Evolutionary conservation across 2,888 invertebrate genomes (phyloP).

Genomic region (Scaptomyza parva): DNA sequence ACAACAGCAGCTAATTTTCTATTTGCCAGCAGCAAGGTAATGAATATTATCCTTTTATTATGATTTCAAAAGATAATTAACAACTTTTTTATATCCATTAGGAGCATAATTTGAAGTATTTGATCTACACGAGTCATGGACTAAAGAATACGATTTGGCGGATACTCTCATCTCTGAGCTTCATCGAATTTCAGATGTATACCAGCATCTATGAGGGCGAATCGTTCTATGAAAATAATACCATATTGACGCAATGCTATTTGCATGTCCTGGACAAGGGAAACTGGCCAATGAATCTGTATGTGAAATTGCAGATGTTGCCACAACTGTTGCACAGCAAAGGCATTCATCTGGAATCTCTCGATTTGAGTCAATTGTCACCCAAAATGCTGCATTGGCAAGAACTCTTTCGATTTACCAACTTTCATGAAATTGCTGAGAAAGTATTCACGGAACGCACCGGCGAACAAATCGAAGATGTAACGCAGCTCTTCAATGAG

Average conservation of each 20-base stretch:
- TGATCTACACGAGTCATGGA: constrained; percentile 50
- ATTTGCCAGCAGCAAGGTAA: constrained; percentile 30
- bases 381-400: constrained; percentile 60
- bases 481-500: constrained; percentile 21
- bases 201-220: constrained; percentile 42
- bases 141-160: constrained; percentile 50
- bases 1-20: constrained; percentile 25
- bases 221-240: constrained; percentile 24
- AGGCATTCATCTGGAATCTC: constrained; percentile 30
- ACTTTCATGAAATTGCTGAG: constrained; percentile 52
- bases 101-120: constrained; percentile 52
- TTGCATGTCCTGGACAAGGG: constrained; percentile 43
- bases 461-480: not conserved
- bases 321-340: constrained; percentile 48
- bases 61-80: not conserved
- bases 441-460: constrained; percentile 25
- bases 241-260: constrained; percentile 23
- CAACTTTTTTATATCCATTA: constrained; percentile 12
- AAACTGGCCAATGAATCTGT: constrained; percentile 58
- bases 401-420: constrained; percentile 41
- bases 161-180: constrained; percentile 38
- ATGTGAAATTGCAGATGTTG: constrained; percentile 38
- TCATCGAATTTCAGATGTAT: constrained; percentile 47
- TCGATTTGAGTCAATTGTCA: constrained; percentile 48
- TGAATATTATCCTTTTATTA: not conserved